Conservation (phyloP, 2,113 vertebrate genomes). For the Cyanoliseus patagonus region DNA sequence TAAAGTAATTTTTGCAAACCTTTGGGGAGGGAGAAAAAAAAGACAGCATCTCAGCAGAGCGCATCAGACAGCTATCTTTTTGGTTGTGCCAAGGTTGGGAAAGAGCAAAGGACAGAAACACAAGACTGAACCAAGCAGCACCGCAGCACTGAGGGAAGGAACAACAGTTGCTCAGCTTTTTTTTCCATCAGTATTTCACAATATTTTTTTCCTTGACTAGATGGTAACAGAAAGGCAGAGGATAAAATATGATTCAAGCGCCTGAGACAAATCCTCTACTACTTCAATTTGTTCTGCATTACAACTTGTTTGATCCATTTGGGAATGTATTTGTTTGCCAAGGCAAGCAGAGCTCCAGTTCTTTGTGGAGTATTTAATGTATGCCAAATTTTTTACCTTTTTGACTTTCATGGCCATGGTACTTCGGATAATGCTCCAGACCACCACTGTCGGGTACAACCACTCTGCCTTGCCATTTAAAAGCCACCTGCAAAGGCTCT, state of each 20-base stretch:
- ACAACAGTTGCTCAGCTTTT: background rate
- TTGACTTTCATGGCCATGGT: background rate
- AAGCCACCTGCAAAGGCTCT: background rate
- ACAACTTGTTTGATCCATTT: conserved; percentile 71
- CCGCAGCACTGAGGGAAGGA: background rate
- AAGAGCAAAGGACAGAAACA: background rate
- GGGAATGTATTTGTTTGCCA: conserved; percentile 65
- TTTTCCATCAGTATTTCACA: background rate
- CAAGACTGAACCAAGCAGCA: background rate
- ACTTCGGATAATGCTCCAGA: background rate
- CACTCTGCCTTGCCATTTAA: background rate
- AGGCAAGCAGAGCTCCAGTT: conserved; percentile 60
- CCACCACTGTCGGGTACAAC: background rate
- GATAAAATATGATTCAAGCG: conserved; percentile 63
- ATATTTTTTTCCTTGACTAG: background rate
- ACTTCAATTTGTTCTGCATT: conserved; percentile 69
- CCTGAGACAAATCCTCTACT: conserved; percentile 64
- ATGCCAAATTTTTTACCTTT: conserved; percentile 43
- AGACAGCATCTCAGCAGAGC: background rate
- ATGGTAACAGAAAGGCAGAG: conserved; percentile 16
- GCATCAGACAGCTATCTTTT: background rate
- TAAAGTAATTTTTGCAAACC: conserved; percentile 60
- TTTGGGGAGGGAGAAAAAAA: conserved; percentile 16
- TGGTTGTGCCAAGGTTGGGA: background rate
- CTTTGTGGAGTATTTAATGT: conserved; percentile 62